phyloP scores from a whole-genome alignment of 2,113 vertebrate genomes.

The Cyprinodon brontotheroides region DNA sequence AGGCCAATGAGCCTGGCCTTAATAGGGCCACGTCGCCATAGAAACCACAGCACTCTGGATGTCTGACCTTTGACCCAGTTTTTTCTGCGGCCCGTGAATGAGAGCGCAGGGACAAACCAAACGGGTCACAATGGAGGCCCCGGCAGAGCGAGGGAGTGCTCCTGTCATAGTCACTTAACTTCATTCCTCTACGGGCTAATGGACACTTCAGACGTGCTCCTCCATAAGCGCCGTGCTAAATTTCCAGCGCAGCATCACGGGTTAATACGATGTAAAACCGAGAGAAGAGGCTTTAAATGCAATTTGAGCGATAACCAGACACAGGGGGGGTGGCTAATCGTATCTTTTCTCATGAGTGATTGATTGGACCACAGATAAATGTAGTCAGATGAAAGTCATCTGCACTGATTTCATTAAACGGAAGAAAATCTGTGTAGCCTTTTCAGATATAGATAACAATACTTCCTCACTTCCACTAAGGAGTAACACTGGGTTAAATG shows the following conservation, averaged over 20 bases:
- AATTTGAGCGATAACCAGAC: background rate
- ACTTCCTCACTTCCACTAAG: background rate
- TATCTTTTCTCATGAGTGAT: slow-evolving; percentile 7
- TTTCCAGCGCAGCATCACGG: slow-evolving; percentile 37
- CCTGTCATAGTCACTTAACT: slow-evolving; percentile 83
- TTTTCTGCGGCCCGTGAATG: slow-evolving; percentile 78
- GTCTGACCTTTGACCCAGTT: slow-evolving; percentile 84
- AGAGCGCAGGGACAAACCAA: slow-evolving; percentile 67
- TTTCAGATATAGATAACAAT: background rate
- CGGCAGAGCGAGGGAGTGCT: slow-evolving; percentile 73
- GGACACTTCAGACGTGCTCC: slow-evolving; percentile 76
- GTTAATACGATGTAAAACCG: slow-evolving; percentile 43
- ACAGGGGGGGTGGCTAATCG: background rate
- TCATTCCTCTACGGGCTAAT: slow-evolving; percentile 76
- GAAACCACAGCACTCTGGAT: slow-evolving; percentile 80
- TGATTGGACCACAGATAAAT: slow-evolving; percentile 9
- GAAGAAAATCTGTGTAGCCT: background rate
- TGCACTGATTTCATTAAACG: background rate
- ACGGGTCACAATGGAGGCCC: slow-evolving; percentile 78
- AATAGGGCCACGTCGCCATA: slow-evolving; percentile 79
- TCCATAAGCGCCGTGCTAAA: slow-evolving; percentile 64
- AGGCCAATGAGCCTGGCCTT: slow-evolving; percentile 82
- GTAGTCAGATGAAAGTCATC: background rate
- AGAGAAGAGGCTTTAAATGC: slow-evolving; percentile 1
- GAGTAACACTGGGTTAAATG: slow-evolving; percentile 1